A percentile compares a stretch with the other conserved stretches of the same genome.
Conservation (phyloP, 2,888 invertebrate genomes). For the Limnephilus rhombicus region DNA sequence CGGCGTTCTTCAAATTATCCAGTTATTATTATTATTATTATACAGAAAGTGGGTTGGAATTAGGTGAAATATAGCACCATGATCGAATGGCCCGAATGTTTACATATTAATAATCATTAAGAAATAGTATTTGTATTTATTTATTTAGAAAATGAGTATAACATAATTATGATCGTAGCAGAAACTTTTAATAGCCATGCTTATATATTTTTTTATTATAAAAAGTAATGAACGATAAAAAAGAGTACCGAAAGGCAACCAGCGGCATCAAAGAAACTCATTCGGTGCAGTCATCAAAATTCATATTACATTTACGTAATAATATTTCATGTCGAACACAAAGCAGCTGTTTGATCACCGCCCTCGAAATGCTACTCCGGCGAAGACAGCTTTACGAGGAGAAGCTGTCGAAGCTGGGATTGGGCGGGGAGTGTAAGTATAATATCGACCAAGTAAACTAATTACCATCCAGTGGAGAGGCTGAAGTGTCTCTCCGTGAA, state of each 20-base stretch:
- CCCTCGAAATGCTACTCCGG: slow-evolving; percentile 3
- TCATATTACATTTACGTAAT: background rate
- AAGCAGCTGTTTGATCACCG: background rate
- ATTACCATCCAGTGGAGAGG: background rate
- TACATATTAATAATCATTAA: background rate
- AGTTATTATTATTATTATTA: too few species aligned
- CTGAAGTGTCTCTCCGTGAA: background rate
- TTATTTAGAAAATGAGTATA: too few species aligned
- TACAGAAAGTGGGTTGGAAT: background rate
- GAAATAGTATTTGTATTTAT: too few species aligned
- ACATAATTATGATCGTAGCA: background rate
- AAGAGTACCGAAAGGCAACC: background rate
- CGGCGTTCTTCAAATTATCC: too few species aligned
- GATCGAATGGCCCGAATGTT: background rate
- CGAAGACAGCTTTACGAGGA: slow-evolving; percentile 15
- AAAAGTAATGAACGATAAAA: background rate
- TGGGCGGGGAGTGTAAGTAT: background rate
- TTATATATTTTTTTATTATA: background rate
- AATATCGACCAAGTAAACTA: background rate
- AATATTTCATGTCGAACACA: background rate
- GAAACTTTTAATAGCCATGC: background rate
- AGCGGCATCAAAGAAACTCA: background rate
- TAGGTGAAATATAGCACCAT: background rate
- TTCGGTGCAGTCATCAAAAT: background rate
- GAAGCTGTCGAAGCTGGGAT: background rate